phyloP scores from a whole-genome alignment of 2,113 vertebrate species.

The Dicaeum eximium region DNA sequence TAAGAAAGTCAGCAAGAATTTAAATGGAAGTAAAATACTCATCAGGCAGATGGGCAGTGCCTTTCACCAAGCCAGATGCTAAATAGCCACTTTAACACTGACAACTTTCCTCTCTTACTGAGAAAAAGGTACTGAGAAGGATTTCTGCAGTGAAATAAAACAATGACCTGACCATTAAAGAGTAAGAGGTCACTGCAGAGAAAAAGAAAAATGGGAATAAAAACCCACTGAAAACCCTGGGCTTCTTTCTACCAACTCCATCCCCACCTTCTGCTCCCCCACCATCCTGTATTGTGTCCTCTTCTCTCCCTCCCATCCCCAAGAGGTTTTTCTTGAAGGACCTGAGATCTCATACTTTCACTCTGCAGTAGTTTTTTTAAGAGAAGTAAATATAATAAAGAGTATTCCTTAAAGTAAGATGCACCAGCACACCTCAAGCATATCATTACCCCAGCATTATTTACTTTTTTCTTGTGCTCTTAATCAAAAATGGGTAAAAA shows the following conservation, averaged over 20 bases:
- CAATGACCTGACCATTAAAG: not conserved
- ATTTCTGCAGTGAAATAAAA: not conserved
- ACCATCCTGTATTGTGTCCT: too few relatives aligned
- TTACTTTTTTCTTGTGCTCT: not conserved
- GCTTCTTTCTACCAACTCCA: not conserved
- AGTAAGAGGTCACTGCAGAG: not conserved
- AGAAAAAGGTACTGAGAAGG: not conserved
- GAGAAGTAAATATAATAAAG: not conserved
- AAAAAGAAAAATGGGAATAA: not conserved
- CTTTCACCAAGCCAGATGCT: not conserved
- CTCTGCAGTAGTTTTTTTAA: not conserved
- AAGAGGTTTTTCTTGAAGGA: not conserved
- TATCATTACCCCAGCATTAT: not conserved
- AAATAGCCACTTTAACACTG: not conserved
- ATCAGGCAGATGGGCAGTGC: not conserved
- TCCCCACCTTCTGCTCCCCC: accelerated
- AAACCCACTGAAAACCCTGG: accelerated
- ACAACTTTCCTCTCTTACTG: not conserved
- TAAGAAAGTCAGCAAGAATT: not conserved
- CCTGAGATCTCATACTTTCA: not conserved
- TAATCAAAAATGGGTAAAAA: not conserved
- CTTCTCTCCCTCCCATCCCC: accelerated
- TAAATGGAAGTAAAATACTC: not conserved
- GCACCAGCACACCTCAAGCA: not conserved
- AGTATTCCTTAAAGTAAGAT: not conserved